Conservation (phyloP, 2,888 invertebrate genomes). For the Nomada hirtipes region DNA sequence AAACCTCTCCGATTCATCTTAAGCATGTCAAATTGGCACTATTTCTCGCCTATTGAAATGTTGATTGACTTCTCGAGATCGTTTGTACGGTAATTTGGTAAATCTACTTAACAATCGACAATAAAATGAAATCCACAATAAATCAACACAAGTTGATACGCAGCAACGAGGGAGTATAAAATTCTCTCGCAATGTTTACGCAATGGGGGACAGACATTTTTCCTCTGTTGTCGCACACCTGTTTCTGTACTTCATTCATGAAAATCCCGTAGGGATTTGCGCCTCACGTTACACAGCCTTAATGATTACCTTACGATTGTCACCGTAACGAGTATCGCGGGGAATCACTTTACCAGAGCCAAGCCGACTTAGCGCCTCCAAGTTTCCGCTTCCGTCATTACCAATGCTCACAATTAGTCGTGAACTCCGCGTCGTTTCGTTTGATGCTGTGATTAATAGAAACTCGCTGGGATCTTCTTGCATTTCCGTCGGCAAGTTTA, state of each 20-base stretch:
- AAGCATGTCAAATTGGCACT: background rate
- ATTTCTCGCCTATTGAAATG: background rate
- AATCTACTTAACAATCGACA: too few relatives aligned
- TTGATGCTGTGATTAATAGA: constrained; percentile 60
- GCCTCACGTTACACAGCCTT: background rate
- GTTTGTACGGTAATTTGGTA: background rate
- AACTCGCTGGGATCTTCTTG: constrained; percentile 46
- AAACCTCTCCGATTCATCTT: background rate
- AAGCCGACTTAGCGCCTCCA: constrained; percentile 24
- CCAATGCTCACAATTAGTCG: constrained; percentile 48
- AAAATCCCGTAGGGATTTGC: background rate
- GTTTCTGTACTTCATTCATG: background rate
- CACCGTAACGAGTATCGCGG: background rate
- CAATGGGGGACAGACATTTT: background rate
- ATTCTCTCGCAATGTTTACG: background rate
- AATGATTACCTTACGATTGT: constrained; percentile 13
- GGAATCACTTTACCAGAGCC: constrained; percentile 39
- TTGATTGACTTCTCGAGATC: background rate
- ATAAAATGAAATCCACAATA: too few relatives aligned
- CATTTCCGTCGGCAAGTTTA: background rate
- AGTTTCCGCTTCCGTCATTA: constrained; percentile 51
- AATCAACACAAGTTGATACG: too few relatives aligned
- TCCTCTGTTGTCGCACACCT: too few relatives aligned
- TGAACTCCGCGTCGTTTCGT: constrained; percentile 25
- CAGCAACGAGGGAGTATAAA: background rate